Conservation (phyloP, 2,113 vertebrate genomes). For the Strigops habroptila region DNA sequence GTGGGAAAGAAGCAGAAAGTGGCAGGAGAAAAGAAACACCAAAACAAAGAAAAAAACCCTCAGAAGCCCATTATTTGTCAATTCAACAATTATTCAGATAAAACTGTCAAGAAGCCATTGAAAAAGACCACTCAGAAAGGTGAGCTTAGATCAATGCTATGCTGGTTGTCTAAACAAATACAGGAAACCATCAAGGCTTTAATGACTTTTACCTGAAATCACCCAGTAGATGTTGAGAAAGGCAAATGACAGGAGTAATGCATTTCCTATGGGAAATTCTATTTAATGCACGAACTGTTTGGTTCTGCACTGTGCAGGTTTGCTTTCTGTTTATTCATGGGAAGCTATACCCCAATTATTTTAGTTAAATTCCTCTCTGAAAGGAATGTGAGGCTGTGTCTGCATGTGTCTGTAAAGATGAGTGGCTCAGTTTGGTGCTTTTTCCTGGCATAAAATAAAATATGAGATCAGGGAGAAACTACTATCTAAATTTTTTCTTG, state of each 20-base stretch:
- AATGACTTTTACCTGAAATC: neutral
- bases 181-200: neutral
- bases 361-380: neutral
- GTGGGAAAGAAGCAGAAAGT: neutral
- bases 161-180: neutral
- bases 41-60: neutral
- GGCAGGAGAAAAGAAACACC: neutral
- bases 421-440: neutral
- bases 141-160: neutral
- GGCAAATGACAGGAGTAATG: neutral
- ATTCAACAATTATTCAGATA: neutral
- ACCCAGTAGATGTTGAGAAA: neutral
- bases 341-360: fast-evolving
- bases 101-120: neutral
- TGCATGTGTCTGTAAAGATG: neutral
- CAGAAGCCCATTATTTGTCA: neutral
- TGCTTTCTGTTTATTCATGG: neutral
- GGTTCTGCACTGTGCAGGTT: neutral
- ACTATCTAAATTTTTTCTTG: neutral
- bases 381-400: neutral
- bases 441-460: neutral
- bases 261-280: neutral
- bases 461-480: neutral
- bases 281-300: neutral
- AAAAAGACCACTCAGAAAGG: neutral